Base-by-base conservation (phyloP, 2,113 vertebrate genomes). In the Gorsachius goisagi region DNA sequence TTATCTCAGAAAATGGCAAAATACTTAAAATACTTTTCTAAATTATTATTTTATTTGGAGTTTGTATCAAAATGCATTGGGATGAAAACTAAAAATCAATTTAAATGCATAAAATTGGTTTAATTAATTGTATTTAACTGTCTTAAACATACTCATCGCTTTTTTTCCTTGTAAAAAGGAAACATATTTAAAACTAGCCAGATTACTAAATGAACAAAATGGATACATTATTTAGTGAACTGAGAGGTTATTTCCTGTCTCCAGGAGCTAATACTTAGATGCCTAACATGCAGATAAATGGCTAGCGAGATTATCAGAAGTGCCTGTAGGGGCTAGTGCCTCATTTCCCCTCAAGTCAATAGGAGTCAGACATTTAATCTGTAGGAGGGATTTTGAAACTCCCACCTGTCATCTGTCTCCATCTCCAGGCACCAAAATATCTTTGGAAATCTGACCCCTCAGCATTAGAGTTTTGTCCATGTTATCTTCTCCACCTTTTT, bases 381-480 rank as follows among this genome's bases (percentile, higher is more conserved):
- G 52, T 58, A 79, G 66, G 12, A 89, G 66, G 62, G 69, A 91
- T 93, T 96, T 94, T 91, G 35, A 91, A 95, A 91, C 33, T 96
- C 84, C 76, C 84, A 50, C 35, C 69, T 56, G 84, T 89, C 89
- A 72, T 85, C 87, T 64, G 45, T 60, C 81, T 91, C 77, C 62
- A 78, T 53, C 49, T 96, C 62, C 53, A 64, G 32, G 35, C 33
- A 72, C 58, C 49, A 93, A 93, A 85, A 72, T 79, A 53, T 58
- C 64, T 88, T 85, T 41, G 58, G 50, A 86, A 93, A 67, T 50
- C 63, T 89, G 55, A 66, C 32, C 44, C 49, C 27, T 88, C 6
- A 56, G 23, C 45, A 8, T 73, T 20, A 77, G 15, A 26, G 4
- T 60, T 94, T 92, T 87, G 32, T 68, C 33, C 1, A 0, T 68